These are phyloP conservation scores for Tetraneura akinire DNA, from an alignment of 1,140 invertebrate species.

Conservation along the genomic window DNA sequence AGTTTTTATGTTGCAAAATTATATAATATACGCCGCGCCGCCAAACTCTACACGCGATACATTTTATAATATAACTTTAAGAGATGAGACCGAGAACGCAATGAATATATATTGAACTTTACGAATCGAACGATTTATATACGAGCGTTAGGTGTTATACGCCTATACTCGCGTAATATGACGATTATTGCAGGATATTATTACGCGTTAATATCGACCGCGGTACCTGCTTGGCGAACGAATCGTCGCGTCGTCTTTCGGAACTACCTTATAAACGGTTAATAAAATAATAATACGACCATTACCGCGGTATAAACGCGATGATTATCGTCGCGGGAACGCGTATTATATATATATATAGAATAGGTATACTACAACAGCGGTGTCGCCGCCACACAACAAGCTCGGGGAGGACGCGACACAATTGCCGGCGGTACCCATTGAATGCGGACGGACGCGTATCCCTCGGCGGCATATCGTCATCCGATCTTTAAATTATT, in stretches of 20 bases:
- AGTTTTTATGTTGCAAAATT: neutral
- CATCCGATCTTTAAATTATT: conserved; percentile 21
- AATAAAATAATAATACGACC: conserved; percentile 15
- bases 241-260: too few species aligned
- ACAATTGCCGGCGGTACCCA: conserved; percentile 35
- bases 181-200: too few species aligned
- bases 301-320: conserved; percentile 7
- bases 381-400: neutral
- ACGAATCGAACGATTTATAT: too few species aligned
- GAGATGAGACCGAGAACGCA: neutral
- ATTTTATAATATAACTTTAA: neutral
- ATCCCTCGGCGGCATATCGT: conserved; percentile 16
- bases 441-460: neutral
- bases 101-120: neutral
- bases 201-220: too few species aligned
- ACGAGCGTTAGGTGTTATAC: too few species aligned
- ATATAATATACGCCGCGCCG: neutral
- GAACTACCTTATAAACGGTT: neutral
- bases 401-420: neutral
- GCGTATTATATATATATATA: neutral
- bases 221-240: too few species aligned
- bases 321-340: neutral
- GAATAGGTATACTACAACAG: neutral
- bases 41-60: too few species aligned
- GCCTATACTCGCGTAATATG: too few species aligned